Evolutionary conservation across 2,888 invertebrate species (phyloP).

Genomic region (Tetragnatha montana): DNA sequence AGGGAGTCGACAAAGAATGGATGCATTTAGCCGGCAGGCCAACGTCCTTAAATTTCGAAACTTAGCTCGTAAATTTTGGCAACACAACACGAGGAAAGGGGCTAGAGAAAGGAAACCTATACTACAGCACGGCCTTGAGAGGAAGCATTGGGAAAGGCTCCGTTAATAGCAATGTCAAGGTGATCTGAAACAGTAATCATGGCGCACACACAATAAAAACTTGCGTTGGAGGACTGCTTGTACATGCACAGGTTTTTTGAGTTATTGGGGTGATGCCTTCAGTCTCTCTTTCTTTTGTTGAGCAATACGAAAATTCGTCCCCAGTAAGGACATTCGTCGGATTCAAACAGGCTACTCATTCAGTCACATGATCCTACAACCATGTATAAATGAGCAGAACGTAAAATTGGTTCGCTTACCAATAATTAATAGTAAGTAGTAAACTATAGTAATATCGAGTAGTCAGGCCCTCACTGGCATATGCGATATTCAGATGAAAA

Average conservation of each 20-base stretch:
- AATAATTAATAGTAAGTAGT: no score
- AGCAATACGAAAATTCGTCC: not conserved
- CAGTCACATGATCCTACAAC: no score
- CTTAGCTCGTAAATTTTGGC: slow-evolving; percentile 17
- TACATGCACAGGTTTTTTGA: not conserved
- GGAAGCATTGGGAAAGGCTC: not conserved
- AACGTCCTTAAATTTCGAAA: slow-evolving; percentile 23
- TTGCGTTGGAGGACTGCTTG: no score
- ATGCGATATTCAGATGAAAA: no score
- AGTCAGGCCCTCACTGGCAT: no score
- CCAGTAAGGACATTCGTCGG: no score
- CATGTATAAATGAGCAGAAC: no score
- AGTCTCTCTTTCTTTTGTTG: not conserved
- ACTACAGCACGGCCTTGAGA: not conserved
- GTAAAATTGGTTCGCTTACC: no score
- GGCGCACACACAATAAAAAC: not conserved
- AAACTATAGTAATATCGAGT: no score
- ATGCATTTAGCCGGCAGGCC: slow-evolving; percentile 27
- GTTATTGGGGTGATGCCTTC: not conserved
- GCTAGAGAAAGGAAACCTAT: not conserved
- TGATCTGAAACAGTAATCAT: slow-evolving; percentile 1
- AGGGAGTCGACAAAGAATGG: slow-evolving; percentile 10
- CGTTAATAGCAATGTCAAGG: slow-evolving; percentile 43
- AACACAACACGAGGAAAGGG: slow-evolving; percentile 1
- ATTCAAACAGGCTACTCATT: no score